These are phyloP conservation scores for Macrobrachium nipponense DNA, from an alignment of 1,140 invertebrate species.

Conservation along the genomic window DNA sequence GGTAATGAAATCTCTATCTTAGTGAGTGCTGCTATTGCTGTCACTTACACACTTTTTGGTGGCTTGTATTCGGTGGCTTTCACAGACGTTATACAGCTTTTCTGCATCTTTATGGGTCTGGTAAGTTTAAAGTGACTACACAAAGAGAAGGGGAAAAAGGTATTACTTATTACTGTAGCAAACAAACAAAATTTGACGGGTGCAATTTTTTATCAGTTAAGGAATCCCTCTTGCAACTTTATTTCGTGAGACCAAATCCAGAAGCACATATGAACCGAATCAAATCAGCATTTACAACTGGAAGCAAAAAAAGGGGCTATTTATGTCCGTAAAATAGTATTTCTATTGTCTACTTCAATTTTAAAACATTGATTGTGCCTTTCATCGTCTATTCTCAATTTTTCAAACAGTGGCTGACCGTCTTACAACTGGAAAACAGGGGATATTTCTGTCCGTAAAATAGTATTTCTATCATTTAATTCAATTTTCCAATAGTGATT, in stretches of 20 bases:
- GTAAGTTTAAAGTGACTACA: constrained; percentile 71
- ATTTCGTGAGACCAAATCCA: no score
- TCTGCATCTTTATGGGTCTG: constrained; percentile 98
- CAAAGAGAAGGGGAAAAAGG: neutral
- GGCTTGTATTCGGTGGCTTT: constrained; percentile 98
- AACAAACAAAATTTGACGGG: neutral
- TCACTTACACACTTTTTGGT: constrained; percentile 97
- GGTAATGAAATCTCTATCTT: constrained; percentile 93
- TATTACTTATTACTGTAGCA: neutral
- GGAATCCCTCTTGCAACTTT: no score
- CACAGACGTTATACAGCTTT: constrained; percentile 98
- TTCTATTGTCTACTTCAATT: neutral
- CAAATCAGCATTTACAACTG: neutral
- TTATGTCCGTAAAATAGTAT: neutral
- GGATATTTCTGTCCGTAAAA: neutral
- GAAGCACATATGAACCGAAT: no score
- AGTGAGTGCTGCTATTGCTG: constrained; percentile 93
- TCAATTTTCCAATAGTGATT: neutral
- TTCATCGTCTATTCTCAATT: neutral
- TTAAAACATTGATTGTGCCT: neutral
- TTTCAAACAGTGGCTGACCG: constrained; percentile 87
- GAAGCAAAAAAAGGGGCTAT: no score
- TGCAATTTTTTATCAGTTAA: neutral
- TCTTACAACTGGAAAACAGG: no score
- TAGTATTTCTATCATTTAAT: neutral